phyloP scores from a whole-genome alignment of 2,797 vertebrate genomes.

The Pteropus rufus region DNA sequence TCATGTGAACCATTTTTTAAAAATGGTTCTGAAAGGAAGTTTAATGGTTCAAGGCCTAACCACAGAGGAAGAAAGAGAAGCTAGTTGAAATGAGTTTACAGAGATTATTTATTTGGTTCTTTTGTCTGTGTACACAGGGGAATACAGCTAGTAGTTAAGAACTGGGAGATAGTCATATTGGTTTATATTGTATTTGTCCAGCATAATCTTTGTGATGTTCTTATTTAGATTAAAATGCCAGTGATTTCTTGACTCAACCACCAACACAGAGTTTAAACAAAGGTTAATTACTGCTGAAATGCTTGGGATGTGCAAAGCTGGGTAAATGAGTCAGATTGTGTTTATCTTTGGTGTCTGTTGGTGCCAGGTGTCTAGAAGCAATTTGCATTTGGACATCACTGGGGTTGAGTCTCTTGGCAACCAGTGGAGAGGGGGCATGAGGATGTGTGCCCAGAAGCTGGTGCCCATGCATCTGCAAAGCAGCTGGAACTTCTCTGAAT shows the following conservation, averaged over 20 bases:
- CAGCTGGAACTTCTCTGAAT: not conserved
- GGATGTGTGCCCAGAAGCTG: not conserved
- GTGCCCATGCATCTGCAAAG: not conserved
- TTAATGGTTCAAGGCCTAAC: not conserved
- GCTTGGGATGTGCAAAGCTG: not conserved
- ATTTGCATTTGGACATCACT: not conserved
- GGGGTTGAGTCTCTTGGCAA: not conserved
- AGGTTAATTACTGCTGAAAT: not conserved
- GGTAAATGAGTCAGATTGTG: not conserved
- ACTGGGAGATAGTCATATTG: not conserved
- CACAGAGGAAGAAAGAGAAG: not conserved
- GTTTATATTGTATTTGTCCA: not conserved
- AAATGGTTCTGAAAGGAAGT: not conserved
- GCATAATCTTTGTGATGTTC: not conserved
- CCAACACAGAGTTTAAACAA: not conserved
- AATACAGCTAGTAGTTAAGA: not conserved
- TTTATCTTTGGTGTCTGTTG: not conserved
- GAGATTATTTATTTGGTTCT: not conserved
- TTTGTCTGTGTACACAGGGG: not conserved
- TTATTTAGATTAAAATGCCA: slow-evolving; percentile 23
- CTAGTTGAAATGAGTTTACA: not conserved
- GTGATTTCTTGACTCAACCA: not conserved
- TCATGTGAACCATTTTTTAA: not conserved
- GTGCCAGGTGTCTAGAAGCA: not conserved
- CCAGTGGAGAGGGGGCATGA: not conserved